Conservation (phyloP, 2,113 vertebrate genomes). For the Hippocampus mohnikei region DNA sequence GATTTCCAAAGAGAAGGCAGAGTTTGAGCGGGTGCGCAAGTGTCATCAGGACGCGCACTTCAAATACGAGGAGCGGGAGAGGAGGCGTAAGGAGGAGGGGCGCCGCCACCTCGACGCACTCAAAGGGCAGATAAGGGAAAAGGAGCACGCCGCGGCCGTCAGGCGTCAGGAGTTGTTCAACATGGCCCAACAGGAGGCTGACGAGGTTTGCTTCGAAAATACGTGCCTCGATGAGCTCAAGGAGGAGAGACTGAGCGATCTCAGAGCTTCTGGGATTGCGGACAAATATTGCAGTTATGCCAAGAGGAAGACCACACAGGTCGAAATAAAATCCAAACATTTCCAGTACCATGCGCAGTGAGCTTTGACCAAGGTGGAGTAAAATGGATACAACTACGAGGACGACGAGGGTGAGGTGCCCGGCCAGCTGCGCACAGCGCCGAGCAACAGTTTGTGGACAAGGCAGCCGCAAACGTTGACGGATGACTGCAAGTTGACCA, state of each 20-base stretch:
- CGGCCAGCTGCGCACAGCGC: background rate
- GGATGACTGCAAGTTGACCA: background rate
- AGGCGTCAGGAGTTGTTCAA: background rate
- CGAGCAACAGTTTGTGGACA: background rate
- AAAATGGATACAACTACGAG: background rate
- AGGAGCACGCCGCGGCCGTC: background rate
- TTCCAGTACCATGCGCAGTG: conserved; percentile 2
- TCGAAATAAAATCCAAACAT: background rate
- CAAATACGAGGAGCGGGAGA: background rate
- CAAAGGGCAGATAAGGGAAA: background rate
- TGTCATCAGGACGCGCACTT: background rate
- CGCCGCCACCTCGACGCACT: background rate
- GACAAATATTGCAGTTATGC: background rate
- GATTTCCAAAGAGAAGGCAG: background rate
- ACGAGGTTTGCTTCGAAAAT: background rate
- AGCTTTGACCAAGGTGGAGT: background rate
- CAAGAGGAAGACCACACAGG: background rate
- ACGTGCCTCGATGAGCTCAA: conserved; percentile 3
- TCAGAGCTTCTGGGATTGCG: background rate
- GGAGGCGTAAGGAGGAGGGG: background rate
- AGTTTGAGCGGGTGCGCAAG: background rate
- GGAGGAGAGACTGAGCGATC: background rate
- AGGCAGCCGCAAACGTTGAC: background rate
- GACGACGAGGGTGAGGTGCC: too few species aligned
- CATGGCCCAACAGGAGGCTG: background rate